Evolutionary conservation across 2,888 invertebrate genomes (phyloP).

Genomic region (Catocala nupta): DNA sequence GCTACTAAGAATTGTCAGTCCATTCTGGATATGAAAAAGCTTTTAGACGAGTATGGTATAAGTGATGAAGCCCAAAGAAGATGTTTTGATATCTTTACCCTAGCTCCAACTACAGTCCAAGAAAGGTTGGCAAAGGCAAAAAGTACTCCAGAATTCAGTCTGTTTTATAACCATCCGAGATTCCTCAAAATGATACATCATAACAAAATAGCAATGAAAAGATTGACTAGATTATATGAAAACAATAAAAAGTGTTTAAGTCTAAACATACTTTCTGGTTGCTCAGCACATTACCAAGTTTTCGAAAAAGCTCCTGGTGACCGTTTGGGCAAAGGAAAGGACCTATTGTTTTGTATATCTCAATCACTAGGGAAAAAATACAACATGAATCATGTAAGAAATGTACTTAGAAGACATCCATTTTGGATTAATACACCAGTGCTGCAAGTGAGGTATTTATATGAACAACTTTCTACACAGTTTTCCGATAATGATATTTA

Average conservation of each 20-base stretch:
- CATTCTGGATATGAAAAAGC: slow-evolving; percentile 68
- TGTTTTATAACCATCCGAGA: slow-evolving; percentile 75
- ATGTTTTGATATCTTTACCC: slow-evolving; percentile 79
- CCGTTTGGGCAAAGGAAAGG: slow-evolving; percentile 78
- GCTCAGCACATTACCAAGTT: slow-evolving; percentile 70
- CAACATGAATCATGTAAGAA: slow-evolving; percentile 61
- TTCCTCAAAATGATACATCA: slow-evolving; percentile 80
- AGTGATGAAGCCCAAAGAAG: slow-evolving; percentile 77
- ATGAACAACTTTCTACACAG: slow-evolving; percentile 65
- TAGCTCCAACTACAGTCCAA: slow-evolving; percentile 72
- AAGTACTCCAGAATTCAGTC: slow-evolving; percentile 74
- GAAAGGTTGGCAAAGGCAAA: slow-evolving; percentile 73
- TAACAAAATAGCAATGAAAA: slow-evolving; percentile 73
- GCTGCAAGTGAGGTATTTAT: slow-evolving; percentile 74
- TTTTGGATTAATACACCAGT: slow-evolving; percentile 82
- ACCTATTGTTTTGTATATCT: slow-evolving; percentile 75
- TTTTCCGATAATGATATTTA: slow-evolving; percentile 75
- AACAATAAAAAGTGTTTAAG: slow-evolving; percentile 80
- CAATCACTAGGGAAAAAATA: slow-evolving; percentile 67
- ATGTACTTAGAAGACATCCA: slow-evolving; percentile 73
- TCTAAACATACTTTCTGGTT: slow-evolving; percentile 79
- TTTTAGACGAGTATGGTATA: slow-evolving; percentile 74
- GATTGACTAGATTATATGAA: slow-evolving; percentile 68
- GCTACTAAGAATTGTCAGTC: slow-evolving; percentile 69
- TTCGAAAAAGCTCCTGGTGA: slow-evolving; percentile 82